phyloP scores from a whole-genome alignment of 2,888 invertebrate species.

The Tholera decimalis region DNA sequence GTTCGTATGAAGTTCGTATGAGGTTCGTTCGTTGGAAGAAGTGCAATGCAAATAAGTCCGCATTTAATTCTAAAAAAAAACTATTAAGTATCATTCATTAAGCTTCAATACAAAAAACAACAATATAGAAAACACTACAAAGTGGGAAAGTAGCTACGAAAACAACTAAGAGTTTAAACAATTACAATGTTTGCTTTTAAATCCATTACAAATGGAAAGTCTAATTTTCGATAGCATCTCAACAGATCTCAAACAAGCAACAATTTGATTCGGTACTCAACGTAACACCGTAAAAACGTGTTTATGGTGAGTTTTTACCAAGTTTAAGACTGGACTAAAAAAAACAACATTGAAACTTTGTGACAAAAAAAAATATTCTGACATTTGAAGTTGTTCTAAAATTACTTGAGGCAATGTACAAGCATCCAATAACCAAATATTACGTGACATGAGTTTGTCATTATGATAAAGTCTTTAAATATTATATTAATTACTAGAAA shows the following conservation, averaged over 20 bases:
- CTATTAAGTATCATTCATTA: not conserved
- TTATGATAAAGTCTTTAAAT: too few relatives aligned
- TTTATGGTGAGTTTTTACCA: slow-evolving; percentile 45
- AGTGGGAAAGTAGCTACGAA: slow-evolving; percentile 15
- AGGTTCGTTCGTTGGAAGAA: too few relatives aligned
- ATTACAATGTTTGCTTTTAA: slow-evolving; percentile 35
- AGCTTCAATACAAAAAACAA: slow-evolving; percentile 19
- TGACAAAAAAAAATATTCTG: slow-evolving; percentile 5
- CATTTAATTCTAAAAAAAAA: slow-evolving; percentile 4
- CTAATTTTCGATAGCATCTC: slow-evolving; percentile 39
- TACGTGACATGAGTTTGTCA: too few relatives aligned
- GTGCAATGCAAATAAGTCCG: not conserved
- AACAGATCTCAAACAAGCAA: slow-evolving; percentile 50
- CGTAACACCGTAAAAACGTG: slow-evolving; percentile 42
- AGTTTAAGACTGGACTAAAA: slow-evolving; percentile 38
- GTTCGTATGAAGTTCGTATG: not conserved
- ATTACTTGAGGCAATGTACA: too few relatives aligned
- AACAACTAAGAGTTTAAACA: slow-evolving; percentile 17
- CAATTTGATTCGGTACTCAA: slow-evolving; percentile 57
- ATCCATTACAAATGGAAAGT: slow-evolving; percentile 44
- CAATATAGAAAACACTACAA: slow-evolving; percentile 9
- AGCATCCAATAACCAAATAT: too few relatives aligned
- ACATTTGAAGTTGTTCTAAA: not conserved
- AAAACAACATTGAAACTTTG: slow-evolving; percentile 7
- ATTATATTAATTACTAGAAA: too few relatives aligned